Base-by-base conservation (phyloP, 37 sponge, comb jelly and placozoan species). In the Spongia lamella region DNA sequence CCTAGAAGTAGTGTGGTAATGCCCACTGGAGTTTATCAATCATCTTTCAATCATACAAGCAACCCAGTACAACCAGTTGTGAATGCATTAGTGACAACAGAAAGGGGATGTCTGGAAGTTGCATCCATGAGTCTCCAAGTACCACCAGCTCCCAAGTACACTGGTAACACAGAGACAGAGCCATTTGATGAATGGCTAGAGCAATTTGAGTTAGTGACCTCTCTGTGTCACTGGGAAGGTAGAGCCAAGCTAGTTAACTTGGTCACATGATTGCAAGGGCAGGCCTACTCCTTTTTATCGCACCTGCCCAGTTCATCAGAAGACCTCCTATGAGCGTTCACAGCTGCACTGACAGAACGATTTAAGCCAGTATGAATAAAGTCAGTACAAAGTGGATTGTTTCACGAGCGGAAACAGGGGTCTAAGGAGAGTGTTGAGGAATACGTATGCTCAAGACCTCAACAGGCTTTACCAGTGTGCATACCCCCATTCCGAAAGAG, bases 361-460 rank as follows among this genome's bases (percentile, higher is more conserved):
- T 85, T 85, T 30, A 85, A 74, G 2, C 79, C 86, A 4, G 73
- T 85, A 5, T 38, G 17, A 0, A 54, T 85, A 4, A 61, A 57
- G 30, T 67, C 80, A 0, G 61, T 85, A 4, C 79, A 73, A 20
- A 78, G 53, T 0, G 64, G 68, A 5, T 22, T 79, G 25, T 85
- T 85, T 68, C 86, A 85, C 37, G 68, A 79, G 2, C 27, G 86
- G 14, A 38, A 53, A 19, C 80, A 86, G 55, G 53, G 55, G 20
- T 31, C 57, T 0, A 66, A 66, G n/a, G 86, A 85, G 39, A 52
- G 61, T 2, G 86, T 79, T 6, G 79, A 85, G 30, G 57, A 49
- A 37, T 84, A n/a, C n/a, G n/a, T 85, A 54, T 38, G 86, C 86
- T 1, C 80, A 85, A 57, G 86, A 74, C 17, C 56, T 85, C 38